phyloP scores from a whole-genome alignment of 2,888 invertebrate genomes.

The Cloeon dipterum region DNA sequence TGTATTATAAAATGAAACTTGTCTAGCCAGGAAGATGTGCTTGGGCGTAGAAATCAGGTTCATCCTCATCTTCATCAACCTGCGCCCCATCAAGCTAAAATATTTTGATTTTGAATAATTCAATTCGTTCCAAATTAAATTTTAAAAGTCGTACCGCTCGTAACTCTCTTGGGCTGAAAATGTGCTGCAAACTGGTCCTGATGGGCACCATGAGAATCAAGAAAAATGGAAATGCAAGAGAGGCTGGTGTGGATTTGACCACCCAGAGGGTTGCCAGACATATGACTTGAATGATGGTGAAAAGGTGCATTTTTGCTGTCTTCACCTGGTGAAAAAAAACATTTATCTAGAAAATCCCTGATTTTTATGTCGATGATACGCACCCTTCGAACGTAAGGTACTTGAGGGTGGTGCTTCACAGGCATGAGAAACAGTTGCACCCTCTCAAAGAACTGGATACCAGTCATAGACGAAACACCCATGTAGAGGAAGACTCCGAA shows the following conservation, averaged over 20 bases:
- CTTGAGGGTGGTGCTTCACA: constrained; percentile 82
- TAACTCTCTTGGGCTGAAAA: constrained; percentile 63
- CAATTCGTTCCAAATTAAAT: too few species aligned
- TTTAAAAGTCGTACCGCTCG: constrained; percentile 53
- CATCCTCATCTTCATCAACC: constrained; percentile 58
- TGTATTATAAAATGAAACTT: too few species aligned
- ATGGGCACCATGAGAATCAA: constrained; percentile 79
- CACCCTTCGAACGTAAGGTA: constrained; percentile 69
- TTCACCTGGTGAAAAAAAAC: constrained; percentile 49
- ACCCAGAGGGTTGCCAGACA: constrained; percentile 61
- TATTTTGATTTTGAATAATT: constrained; percentile 6
- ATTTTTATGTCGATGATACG: too few species aligned
- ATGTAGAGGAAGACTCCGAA: constrained; percentile 94
- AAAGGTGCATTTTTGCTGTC: constrained; percentile 78
- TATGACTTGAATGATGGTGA: constrained; percentile 61
- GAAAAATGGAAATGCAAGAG: constrained; percentile 85
- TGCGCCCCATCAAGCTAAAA: constrained; percentile 65
- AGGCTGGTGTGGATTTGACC: constrained; percentile 73
- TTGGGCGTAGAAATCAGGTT: constrained; percentile 86
- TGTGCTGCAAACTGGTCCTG: constrained; percentile 40
- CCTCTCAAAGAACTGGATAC: constrained; percentile 85
- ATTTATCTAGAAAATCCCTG: not conserved
- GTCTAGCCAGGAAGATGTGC: constrained; percentile 60
- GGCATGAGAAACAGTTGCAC: constrained; percentile 78
- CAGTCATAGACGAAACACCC: constrained; percentile 85